Conservation (phyloP, 2,888 invertebrate genomes). For the Lepetodrilus schrolli region DNA sequence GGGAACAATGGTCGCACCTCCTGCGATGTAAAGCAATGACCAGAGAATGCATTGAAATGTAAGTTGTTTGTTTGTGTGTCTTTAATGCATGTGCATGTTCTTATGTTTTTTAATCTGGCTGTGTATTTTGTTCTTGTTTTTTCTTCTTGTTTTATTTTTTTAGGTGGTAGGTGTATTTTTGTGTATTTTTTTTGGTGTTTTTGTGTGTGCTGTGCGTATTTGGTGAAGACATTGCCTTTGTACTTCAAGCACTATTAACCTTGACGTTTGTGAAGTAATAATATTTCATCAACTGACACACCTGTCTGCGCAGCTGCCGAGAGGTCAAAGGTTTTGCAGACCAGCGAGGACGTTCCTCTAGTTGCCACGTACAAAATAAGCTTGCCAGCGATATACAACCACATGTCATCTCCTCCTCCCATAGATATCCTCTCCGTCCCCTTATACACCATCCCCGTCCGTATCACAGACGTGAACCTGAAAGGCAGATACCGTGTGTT, state of each 20-base stretch:
- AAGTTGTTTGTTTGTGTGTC: too few relatives aligned
- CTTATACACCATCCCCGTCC: slow-evolving; percentile 56
- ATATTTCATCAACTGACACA: background rate
- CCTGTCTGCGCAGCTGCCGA: slow-evolving; percentile 45
- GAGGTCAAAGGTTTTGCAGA: slow-evolving; percentile 50
- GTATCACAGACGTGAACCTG: slow-evolving; percentile 60
- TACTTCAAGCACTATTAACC: too few relatives aligned
- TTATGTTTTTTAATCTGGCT: too few relatives aligned
- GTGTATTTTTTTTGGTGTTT: too few relatives aligned
- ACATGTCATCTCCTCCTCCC: slow-evolving; percentile 66
- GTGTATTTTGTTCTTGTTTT: too few relatives aligned
- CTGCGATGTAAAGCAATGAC: slow-evolving; percentile 27
- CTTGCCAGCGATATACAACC: slow-evolving; percentile 64
- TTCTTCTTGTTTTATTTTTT: too few relatives aligned
- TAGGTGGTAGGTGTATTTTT: too few relatives aligned
- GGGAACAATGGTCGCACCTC: slow-evolving; percentile 40
- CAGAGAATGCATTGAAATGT: too few relatives aligned
- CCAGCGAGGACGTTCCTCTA: slow-evolving; percentile 33
- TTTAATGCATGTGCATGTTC: too few relatives aligned
- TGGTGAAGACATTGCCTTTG: too few relatives aligned
- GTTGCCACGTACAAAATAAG: slow-evolving; percentile 55
- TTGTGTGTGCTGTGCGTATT: too few relatives aligned
- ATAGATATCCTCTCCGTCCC: slow-evolving; percentile 59
- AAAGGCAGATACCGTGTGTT: background rate
- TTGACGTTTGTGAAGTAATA: too few relatives aligned